Evolutionary conservation across 2,888 invertebrate species (phyloP), one percentile per base, ranked within the genome.

Genomic region (Tenthredo scrophulariae): DNA sequence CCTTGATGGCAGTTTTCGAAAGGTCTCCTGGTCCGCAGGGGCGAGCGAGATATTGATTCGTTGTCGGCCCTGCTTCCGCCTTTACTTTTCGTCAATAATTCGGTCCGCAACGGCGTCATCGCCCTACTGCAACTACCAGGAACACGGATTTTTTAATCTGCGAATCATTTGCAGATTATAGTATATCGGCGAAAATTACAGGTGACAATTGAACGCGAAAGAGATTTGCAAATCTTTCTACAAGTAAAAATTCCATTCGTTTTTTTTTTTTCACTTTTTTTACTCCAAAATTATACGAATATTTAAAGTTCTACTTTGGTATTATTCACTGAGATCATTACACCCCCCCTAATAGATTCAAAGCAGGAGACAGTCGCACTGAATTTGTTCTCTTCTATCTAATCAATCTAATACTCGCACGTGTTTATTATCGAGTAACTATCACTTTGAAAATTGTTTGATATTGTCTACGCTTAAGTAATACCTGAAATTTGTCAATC

Each of bases 21-120:
- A 46, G 50, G 37, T 83, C 67, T 83, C 70, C 83, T 46, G 67
- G n/a, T 65, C 29, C 67, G 67, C 67, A 46, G 46, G 83, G 83
- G 46, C 67, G 70, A 50, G 83, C 88, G 85, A 85, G 88, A 89
- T 91, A 91, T 91, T 88, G 91, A 91, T 90, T 91, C 85, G 84
- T 85, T 83, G 79, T 84, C 86, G 85, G 84, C 85, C 85, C 87
- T 85, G 87, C 88, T 89, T 88, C 85, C 87, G 86, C 84, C 84
- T 87, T 87, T 85, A 80, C 85, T 87, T 87, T 87, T 88, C 87
- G 87, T 89, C 88, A 88, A 90, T 87, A 88, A 86, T 84, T 84
- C 85, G 85, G 80, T 85, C 84, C 86, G 85, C 85, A 85, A 84
- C 86, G 84, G 80, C 86, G 88, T 86, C 87, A 87, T 88, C 85